phyloP scores from a whole-genome alignment of 92 coral and sea anemone genomes.

The Phenganax stokvisi region DNA sequence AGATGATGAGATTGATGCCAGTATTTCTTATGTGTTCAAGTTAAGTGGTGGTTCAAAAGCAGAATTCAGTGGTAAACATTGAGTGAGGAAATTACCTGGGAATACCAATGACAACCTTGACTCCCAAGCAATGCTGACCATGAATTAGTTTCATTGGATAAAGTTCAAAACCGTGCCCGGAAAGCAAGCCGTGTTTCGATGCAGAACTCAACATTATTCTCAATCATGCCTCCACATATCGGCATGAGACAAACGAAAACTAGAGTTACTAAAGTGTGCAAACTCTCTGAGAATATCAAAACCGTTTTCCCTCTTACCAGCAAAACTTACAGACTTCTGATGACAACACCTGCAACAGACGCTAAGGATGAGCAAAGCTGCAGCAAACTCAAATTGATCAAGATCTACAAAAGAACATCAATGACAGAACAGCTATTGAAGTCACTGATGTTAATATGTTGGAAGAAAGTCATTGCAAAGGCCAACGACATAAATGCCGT shows the following conservation, averaged over 20 bases:
- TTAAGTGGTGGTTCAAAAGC: slow-evolving; percentile 10
- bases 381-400: slow-evolving; percentile 9
- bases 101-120: neutral
- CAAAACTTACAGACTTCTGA: slow-evolving; percentile 6
- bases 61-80: slow-evolving; percentile 13
- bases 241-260: neutral
- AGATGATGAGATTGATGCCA: slow-evolving; percentile 19
- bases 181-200: neutral
- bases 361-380: slow-evolving; percentile 13
- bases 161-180: neutral
- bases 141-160: neutral
- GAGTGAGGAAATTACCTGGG: neutral
- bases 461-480: neutral
- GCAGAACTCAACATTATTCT: neutral
- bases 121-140: neutral
- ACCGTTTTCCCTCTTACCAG: neutral
- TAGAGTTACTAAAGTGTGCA: neutral
- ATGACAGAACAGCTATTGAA: neutral
- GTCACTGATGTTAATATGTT: neutral
- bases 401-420: neutral
- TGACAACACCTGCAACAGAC: neutral
- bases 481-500: neutral
- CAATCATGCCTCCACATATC: neutral
- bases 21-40: neutral
- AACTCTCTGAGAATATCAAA: neutral